A percentile compares a stretch with the other conserved stretches of the same genome.
Conservation (phyloP, 2,113 vertebrate genomes). For the Solea senegalensis region DNA sequence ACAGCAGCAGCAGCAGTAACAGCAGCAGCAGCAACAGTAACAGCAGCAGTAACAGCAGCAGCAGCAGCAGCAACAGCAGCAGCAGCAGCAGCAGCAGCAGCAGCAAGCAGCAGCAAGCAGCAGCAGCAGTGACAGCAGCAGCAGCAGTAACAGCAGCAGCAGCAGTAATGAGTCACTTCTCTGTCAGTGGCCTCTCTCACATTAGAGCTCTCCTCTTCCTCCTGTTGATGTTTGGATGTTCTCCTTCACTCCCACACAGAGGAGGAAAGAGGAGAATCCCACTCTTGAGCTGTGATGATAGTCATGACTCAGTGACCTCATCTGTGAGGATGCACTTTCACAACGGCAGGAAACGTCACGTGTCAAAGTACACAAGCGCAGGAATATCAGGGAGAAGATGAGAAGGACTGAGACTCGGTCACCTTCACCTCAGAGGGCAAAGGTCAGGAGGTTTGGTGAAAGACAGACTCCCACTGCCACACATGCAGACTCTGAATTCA, state of each 20-base stretch:
- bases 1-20: neutral
- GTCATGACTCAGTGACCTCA: slow-evolving; percentile 57
- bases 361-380: slow-evolving; percentile 33
- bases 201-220: slow-evolving; percentile 32
- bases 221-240: slow-evolving; percentile 58
- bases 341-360: slow-evolving; percentile 36
- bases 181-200: slow-evolving; percentile 58
- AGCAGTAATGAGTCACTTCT: slow-evolving; percentile 25
- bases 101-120: too few species aligned
- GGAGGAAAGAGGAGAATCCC: slow-evolving; percentile 28
- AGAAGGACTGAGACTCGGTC: slow-evolving; percentile 26
- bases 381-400: slow-evolving; percentile 17
- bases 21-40: too few species aligned
- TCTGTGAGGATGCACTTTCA: slow-evolving; percentile 50
- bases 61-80: too few species aligned
- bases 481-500: too few species aligned
- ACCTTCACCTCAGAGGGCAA: slow-evolving; percentile 6
- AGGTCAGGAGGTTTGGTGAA: neutral
- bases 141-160: too few species aligned
- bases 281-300: slow-evolving; percentile 36
- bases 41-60: too few species aligned
- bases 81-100: too few species aligned
- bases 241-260: slow-evolving; percentile 33
- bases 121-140: too few species aligned
- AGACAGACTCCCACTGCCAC: neutral